Base-by-base conservation (phyloP, 2,797 vertebrate species). In the Pangasius djambal region DNA sequence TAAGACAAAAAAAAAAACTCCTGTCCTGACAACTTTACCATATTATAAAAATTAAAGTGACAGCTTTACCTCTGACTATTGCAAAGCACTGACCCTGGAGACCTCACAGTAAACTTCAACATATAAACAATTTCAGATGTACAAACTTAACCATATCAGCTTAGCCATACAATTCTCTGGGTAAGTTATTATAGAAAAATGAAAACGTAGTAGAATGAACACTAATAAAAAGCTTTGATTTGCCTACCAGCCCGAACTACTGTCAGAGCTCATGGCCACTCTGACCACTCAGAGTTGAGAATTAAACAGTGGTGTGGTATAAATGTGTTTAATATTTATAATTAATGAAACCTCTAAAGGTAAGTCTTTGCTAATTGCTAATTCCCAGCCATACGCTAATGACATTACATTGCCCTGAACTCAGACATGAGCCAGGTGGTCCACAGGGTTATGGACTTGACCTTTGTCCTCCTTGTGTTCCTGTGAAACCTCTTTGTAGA, bases 351-450 rank as follows among this genome's bases (percentile, higher is more conserved):
- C 34, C 61, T 40, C 31, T 48, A 52, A 52, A 34, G 25, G 6
- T 50, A 31, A 31, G n/a, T 70, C n/a, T 25, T 63, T 69, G 10
- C n/a, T 69, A 70, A 31, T 52, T 70, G 15, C 6, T 37, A 44
- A 87, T 61, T 67, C 59, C n/a, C n/a, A 52, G 18, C 59, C 59
- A 52, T 77, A 55, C 2, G 28, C 86, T 9, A 52, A 65, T 65
- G 44, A 57, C 34, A 81, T 37, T n/a, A 69, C 13, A 9, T 55
- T 52, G 69, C 25, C n/a, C n/a, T 69, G 31, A 25, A 65, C 12
- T 81, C 63, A 85, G 84, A 83, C 57, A 72, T 77, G 61, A 89
- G 86, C 78, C 83, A 75, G 88, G 61, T 67, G 78, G 90, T 90
- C 84, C 81, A n/a, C 25, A 34, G 72, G 86, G 86, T 72, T 82